Percentiles rank a stretch among this genome's conserved stretches.
Conservation (phyloP, 2,113 vertebrate species). For the Rynchops niger region DNA sequence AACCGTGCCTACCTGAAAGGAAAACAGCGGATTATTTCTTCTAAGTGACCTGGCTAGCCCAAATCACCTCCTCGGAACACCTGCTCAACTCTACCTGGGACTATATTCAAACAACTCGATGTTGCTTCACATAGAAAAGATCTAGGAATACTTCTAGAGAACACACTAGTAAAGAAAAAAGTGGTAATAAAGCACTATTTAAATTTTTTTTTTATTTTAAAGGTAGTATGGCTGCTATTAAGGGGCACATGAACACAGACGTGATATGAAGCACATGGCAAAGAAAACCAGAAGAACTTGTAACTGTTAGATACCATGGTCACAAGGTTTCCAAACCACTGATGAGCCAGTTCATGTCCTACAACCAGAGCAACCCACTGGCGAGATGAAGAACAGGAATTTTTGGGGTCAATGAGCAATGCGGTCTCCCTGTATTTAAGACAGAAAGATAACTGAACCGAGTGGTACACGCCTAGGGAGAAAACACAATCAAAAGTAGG, state of each 20-base stretch:
- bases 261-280: accelerated
- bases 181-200: neutral
- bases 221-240: neutral
- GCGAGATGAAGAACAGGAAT: slow-evolving; percentile 95
- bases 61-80: neutral
- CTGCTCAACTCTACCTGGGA: neutral
- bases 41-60: neutral
- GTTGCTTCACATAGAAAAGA: neutral
- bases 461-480: neutral
- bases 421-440: slow-evolving; percentile 88
- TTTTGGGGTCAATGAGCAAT: slow-evolving; percentile 94
- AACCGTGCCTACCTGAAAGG: neutral
- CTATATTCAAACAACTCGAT: neutral
- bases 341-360: slow-evolving; percentile 96
- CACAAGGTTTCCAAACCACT: slow-evolving; percentile 99
- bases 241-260: neutral
- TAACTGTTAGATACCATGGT: slow-evolving; percentile 89
- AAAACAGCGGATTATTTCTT: neutral
- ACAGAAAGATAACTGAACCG: neutral
- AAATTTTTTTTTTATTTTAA: neutral
- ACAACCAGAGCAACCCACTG: slow-evolving; percentile 99
- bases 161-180: neutral
- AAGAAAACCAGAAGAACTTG: neutral
- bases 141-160: neutral
- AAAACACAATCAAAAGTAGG: neutral